phyloP scores from a whole-genome alignment of 2,797 vertebrate species.

The Amblyopsis hoosieri region DNA sequence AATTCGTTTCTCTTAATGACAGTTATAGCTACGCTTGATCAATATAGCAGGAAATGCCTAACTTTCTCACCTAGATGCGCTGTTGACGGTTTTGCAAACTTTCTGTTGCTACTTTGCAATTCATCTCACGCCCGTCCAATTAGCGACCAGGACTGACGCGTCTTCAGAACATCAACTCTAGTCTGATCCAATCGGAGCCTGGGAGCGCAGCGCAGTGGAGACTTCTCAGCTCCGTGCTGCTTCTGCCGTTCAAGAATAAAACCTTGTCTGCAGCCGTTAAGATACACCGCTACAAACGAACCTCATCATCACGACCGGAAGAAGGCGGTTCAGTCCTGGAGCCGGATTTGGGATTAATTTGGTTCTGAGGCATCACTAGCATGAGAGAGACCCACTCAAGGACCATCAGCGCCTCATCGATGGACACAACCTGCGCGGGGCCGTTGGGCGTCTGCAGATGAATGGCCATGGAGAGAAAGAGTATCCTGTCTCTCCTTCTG shows the following conservation, averaged over 20 bases:
- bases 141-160: constrained; percentile 40
- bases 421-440: constrained; percentile 34
- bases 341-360: neutral
- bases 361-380: neutral
- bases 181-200: constrained; percentile 54
- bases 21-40: neutral
- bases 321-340: too few species aligned
- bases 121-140: constrained; percentile 46
- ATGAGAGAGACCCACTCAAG: constrained; percentile 24
- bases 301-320: constrained; percentile 12
- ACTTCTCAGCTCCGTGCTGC: constrained; percentile 9
- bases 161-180: constrained; percentile 50
- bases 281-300: constrained; percentile 15
- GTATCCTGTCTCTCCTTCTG: constrained; percentile 77
- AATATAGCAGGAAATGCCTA: neutral
- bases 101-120: neutral
- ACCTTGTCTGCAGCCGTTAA: constrained; percentile 23
- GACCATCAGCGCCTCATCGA: constrained; percentile 18
- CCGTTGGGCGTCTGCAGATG: constrained; percentile 59
- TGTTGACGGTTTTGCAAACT: neutral
- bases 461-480: constrained; percentile 81
- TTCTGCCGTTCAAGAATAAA: constrained; percentile 31
- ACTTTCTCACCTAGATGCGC: neutral
- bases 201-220: constrained; percentile 16
- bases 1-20: too few species aligned